Evolutionary conservation across 2,888 invertebrate species (phyloP).

Genomic region (Ornithoptera priamus): DNA sequence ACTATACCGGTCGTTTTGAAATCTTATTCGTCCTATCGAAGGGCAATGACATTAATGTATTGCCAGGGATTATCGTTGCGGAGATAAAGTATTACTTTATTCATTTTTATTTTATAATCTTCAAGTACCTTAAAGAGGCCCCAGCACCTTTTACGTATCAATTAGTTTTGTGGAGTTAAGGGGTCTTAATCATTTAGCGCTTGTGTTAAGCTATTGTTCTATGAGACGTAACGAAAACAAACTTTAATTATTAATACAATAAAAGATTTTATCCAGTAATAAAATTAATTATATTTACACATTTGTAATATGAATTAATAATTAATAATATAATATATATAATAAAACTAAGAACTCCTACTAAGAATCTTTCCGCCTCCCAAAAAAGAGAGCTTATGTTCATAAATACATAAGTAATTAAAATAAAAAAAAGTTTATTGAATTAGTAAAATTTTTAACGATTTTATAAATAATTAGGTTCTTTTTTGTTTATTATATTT

Average conservation of each 20-base stretch:
- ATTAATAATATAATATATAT: too few species aligned
- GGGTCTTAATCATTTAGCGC: conserved; percentile 36
- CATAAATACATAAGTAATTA: too few species aligned
- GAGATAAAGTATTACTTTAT: not conserved
- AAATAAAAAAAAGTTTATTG: too few species aligned
- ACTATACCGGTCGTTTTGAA: conserved; percentile 21
- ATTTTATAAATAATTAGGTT: too few species aligned
- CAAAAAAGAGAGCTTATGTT: too few species aligned
- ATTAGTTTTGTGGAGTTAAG: conserved; percentile 23
- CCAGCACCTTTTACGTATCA: not conserved
- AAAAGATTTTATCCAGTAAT: conserved; percentile 37
- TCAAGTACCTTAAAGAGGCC: not conserved
- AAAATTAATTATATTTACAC: not conserved
- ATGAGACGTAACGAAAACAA: conserved; percentile 61
- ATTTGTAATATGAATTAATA: too few species aligned
- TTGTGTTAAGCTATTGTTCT: conserved; percentile 43
- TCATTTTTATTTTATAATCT: not conserved
- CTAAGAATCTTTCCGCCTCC: too few species aligned
- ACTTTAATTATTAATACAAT: conserved; percentile 60
- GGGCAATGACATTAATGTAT: conserved; percentile 18
- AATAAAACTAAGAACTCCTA: too few species aligned
- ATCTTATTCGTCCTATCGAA: conserved; percentile 24
- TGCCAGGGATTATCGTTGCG: not conserved
- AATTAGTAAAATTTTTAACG: too few species aligned
- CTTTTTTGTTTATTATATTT: too few species aligned